Evolutionary conservation across 2,797 vertebrate species (phyloP), one percentile per base, ranked within the genome.

Genomic region (Sebastes wilsoni): DNA sequence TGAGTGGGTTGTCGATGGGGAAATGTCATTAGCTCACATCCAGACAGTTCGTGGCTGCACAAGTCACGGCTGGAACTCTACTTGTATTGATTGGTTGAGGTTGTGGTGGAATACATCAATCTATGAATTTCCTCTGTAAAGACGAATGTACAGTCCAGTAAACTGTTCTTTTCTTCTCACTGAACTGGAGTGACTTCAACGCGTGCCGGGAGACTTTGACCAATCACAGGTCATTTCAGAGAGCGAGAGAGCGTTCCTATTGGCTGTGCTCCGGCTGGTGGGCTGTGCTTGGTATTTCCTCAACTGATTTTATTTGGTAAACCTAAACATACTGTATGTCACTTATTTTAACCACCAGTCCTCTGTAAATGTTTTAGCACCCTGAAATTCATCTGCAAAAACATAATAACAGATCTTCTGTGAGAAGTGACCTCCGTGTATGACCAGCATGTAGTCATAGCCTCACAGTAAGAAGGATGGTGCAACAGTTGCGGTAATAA

Each of bases 11-110:
- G 58, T 75, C 14, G 4, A 61, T 56, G 7, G 30, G 67, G 9
- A 52, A 36, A 66, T 34, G 42, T 27, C 36, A 14, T 72, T 36
- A 30, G 25, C n/a, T 69, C 62, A 66, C 64, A 78, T 60, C 80
- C 78, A 85, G 76, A 84, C 79, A 82, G 70, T 69, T 80, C 12
- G 64, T 75, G 78, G 82, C 20, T 38, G 16, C 27, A 52, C 34
- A 38, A 42, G 36, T 58, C 38, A 23, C 28, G 46, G 18, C 23
- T 22, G 60, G 54, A 66, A 32, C 56, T 65, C 2, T 4, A 14
- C 20, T 55, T 54, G 6, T 23, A 80, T 42, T 67, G 80, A 67
- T 60, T 46, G 1, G 12, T 8, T 27, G 16, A 65, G 8, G 22
- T 25, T 32, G 61, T 79, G 46, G 70, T 77, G 74, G 28, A 74